These are phyloP conservation scores for Poeciliopsis turneri DNA, from an alignment of 2,797 vertebrate species.

Conservation along the genomic window DNA sequence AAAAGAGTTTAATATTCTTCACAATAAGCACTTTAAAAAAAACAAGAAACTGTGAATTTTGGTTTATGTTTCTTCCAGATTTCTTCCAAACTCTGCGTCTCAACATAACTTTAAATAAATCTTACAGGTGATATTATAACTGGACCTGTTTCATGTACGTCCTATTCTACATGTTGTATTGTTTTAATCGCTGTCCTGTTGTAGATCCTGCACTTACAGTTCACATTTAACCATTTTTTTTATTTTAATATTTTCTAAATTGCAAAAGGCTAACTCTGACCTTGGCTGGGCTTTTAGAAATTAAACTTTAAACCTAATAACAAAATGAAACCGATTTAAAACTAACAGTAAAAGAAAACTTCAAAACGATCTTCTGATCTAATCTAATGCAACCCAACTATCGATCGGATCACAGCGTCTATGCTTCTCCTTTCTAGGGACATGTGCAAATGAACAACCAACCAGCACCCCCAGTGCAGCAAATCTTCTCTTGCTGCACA, in stretches of 20 bases:
- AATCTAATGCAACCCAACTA: neutral
- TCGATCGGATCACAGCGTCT: neutral
- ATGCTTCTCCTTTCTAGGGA: neutral
- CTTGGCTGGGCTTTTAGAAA: neutral
- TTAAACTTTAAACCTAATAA: neutral
- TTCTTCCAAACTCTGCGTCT: neutral
- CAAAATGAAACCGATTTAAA: neutral
- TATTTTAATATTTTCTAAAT: neutral
- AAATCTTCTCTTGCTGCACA: no score
- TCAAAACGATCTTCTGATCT: neutral
- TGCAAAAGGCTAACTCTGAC: neutral
- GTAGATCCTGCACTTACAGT: neutral
- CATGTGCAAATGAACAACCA: neutral
- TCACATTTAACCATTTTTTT: neutral
- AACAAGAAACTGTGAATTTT: neutral
- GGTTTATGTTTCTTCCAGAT: neutral
- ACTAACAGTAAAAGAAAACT: neutral
- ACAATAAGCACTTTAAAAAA: neutral
- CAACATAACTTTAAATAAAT: neutral
- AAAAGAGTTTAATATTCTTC: neutral
- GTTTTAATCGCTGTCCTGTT: neutral
- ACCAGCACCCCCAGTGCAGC: neutral
- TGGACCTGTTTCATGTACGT: neutral
- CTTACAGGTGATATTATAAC: neutral
- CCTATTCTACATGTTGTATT: neutral